A percentile compares a stretch with the other conserved stretches of the same genome.
phyloP scores from a whole-genome alignment of 2,797 vertebrate species.

The Tapera naevia region DNA sequence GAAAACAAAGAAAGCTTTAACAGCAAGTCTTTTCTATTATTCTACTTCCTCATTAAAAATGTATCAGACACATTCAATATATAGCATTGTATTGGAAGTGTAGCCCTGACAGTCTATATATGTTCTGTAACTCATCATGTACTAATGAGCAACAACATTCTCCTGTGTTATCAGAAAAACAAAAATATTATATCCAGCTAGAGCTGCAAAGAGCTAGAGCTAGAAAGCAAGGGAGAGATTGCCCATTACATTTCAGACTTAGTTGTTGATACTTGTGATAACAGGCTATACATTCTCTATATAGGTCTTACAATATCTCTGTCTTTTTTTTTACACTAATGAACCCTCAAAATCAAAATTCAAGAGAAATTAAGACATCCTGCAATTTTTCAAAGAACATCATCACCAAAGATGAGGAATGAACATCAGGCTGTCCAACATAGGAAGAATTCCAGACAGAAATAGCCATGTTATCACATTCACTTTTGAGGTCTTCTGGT shows the following conservation, averaged over 20 bases:
- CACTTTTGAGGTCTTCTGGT: background rate
- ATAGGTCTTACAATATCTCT: background rate
- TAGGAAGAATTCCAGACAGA: background rate
- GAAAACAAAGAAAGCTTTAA: background rate
- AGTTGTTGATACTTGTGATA: background rate
- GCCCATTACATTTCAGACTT: background rate
- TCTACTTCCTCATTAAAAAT: background rate
- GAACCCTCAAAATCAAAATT: background rate
- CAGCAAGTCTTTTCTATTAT: background rate
- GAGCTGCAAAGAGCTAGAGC: background rate
- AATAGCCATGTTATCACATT: background rate
- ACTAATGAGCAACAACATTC: background rate
- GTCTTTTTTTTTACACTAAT: background rate
- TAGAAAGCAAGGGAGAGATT: background rate
- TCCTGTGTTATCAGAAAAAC: background rate
- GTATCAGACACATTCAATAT: background rate
- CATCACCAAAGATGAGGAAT: background rate
- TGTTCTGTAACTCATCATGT: background rate
- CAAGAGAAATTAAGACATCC: background rate
- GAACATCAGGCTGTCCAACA: background rate
- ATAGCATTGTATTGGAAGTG: background rate
- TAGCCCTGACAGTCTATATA: background rate
- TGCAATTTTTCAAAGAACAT: background rate
- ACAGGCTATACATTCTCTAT: background rate
- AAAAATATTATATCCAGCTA: background rate